Conservation (phyloP, 2,797 vertebrate genomes). For the Liasis olivaceus region DNA sequence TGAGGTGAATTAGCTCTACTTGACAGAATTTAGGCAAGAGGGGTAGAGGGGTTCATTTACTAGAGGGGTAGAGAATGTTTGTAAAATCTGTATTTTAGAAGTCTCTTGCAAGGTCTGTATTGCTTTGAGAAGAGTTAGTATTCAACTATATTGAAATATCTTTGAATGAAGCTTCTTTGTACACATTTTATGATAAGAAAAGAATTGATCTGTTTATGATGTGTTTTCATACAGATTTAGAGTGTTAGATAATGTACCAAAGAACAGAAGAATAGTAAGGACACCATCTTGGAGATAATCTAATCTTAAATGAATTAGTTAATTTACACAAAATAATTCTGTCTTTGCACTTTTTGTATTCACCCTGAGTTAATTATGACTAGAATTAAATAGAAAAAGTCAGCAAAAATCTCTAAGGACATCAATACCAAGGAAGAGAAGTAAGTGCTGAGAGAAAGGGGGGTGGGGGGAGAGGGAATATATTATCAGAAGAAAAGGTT, state of each 20-base stretch:
- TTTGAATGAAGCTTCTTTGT: constrained; percentile 65
- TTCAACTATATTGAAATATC: constrained; percentile 58
- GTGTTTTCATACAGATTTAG: constrained; percentile 61
- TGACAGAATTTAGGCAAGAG: not conserved
- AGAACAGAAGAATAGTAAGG: constrained; percentile 53
- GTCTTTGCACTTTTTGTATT: constrained; percentile 48
- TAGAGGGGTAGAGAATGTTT: not conserved
- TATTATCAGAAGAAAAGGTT: constrained; percentile 40
- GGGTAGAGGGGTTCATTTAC: not conserved
- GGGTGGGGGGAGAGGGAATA: not conserved
- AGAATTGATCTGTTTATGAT: constrained; percentile 59
- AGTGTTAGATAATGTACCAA: constrained; percentile 55
- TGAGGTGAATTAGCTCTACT: not conserved
- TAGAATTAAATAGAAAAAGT: constrained; percentile 61
- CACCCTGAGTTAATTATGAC: constrained; percentile 61
- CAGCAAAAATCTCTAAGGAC: constrained; percentile 61
- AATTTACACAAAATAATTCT: constrained; percentile 53
- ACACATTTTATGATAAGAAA: constrained; percentile 60
- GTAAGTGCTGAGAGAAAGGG: constrained; percentile 24
- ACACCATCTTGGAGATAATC: constrained; percentile 65
- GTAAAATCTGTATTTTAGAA: not conserved
- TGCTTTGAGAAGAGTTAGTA: not conserved
- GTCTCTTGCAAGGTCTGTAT: not conserved
- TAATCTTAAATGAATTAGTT: constrained; percentile 68
- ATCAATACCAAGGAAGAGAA: constrained; percentile 46